phyloP scores from a whole-genome alignment of 35 echinoderm and acorn worm genomes.

The Amphiura filiformis region DNA sequence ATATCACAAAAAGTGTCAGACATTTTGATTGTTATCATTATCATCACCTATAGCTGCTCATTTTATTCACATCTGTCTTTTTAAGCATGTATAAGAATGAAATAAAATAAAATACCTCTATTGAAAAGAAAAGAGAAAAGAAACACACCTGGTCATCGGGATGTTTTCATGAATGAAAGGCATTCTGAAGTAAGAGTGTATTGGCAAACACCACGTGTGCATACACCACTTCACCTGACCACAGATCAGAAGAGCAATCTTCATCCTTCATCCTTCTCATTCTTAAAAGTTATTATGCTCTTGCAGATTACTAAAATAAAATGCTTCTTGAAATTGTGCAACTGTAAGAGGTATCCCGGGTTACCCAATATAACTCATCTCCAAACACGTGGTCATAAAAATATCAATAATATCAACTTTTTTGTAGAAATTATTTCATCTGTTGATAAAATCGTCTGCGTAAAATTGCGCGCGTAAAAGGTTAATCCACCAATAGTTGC shows the following conservation, averaged over 20 bases:
- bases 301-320: no score
- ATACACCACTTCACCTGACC: not conserved
- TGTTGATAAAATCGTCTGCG: no score
- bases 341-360: no score
- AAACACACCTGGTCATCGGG: conserved; percentile 1
- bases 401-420: no score
- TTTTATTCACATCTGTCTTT: not conserved
- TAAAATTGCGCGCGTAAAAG: no score
- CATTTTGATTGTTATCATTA: not conserved
- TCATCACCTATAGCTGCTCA: not conserved
- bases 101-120: not conserved
- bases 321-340: no score
- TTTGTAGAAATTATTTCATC: no score
- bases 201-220: conserved; percentile 10
- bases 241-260: not conserved
- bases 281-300: no score
- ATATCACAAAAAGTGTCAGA: not conserved
- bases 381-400: no score
- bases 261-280: no score
- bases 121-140: not conserved
- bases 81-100: not conserved
- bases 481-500: no score
- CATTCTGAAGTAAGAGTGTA: not conserved
- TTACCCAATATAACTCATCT: no score
- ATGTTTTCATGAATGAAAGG: not conserved